Conservation (phyloP, 2,797 vertebrate species). For the Halcyon badia region DNA sequence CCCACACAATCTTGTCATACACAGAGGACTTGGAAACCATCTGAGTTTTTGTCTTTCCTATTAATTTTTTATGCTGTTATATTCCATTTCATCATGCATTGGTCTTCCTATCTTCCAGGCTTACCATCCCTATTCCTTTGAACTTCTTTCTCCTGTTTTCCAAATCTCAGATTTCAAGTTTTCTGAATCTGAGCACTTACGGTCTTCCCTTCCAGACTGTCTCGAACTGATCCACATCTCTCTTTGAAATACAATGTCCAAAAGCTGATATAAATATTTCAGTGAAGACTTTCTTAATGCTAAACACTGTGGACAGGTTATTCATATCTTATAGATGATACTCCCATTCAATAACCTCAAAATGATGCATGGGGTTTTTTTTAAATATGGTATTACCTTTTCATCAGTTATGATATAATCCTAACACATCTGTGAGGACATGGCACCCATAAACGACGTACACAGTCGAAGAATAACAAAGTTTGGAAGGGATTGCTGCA, state of each 20-base stretch:
- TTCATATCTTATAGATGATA: background rate
- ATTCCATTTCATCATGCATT: background rate
- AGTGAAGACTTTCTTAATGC: background rate
- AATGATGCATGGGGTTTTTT: background rate
- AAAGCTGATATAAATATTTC: background rate
- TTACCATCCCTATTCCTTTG: background rate
- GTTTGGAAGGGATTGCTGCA: background rate
- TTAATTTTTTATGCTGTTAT: background rate
- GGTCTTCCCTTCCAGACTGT: background rate
- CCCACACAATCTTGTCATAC: background rate
- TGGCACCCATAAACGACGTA: background rate
- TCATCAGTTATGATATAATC: background rate
- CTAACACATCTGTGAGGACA: background rate
- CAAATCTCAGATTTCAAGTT: background rate
- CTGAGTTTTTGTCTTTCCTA: background rate
- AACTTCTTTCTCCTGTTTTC: background rate
- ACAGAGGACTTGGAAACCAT: background rate
- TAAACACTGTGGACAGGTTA: background rate
- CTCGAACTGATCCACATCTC: background rate
- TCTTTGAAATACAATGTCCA: background rate
- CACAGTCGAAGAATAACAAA: background rate
- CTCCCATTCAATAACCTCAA: background rate
- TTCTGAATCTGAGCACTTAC: background rate
- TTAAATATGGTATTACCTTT: background rate
- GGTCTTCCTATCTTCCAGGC: background rate